Base-by-base conservation (phyloP, 2,888 invertebrate species). In the Drosophila ustulata region DNA sequence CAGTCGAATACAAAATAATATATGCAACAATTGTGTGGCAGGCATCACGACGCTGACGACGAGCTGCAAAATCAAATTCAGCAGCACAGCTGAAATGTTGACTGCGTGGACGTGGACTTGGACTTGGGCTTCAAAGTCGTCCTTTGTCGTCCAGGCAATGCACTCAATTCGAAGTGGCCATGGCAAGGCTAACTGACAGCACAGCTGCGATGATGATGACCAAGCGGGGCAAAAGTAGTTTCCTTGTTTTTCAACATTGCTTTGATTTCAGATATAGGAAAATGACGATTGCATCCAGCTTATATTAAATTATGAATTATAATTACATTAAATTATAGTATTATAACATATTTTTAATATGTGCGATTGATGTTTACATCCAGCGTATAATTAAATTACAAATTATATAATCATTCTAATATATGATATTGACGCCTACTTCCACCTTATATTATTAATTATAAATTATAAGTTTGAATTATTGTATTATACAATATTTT, bases 1-100 rank as follows among this genome's bases (percentile, higher is more conserved):
- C 13, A 49, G 43, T 45, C 47, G 46, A 46, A 65, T 37, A 51
- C 43, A 23, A 63, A 52, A 78, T 63, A 46, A 63, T 66, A 59
- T 57, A 72, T 75, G 52, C 80, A 77, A 56, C 71, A 65, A 67
- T 46, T 56, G 41, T 45, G 46, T 3, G 32, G 13, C 45, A 49
- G 30, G 26, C 39, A 32, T 41, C 51, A 51, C 37, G 47, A 34
- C 26, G 18, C 4, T n/a, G 34, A 51, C 66, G 32, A 32, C 34
- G 23, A 55, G 50, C 46, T 56, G 39, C 65, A 66, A 49, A 68
- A 43, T 67, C 71, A 69, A 78, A 72, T 66, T 73, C 68, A 69
- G 65, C 66, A 57, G 62, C 55, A 26, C 37, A 59, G 56, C 55
- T 57, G 45, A 64, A 67, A 46, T 58, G 65, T 64, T 41, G 53